Percentiles rank a stretch among this genome's conserved stretches.
These are phyloP conservation scores for Hydrochoerus hydrochaeris DNA, from an alignment of 2,113 vertebrate genomes.

Conservation along the genomic window DNA sequence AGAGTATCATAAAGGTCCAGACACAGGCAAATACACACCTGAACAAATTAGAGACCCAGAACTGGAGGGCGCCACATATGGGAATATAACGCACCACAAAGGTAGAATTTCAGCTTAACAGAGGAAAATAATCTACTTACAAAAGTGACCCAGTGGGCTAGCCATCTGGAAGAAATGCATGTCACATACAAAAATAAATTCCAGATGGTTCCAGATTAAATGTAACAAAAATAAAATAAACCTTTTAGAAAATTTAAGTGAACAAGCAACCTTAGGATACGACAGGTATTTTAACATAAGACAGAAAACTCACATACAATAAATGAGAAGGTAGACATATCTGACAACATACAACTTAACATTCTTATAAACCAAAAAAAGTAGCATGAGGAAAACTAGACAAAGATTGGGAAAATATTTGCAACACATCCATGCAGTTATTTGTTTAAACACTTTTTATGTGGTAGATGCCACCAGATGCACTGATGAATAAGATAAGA, in stretches of 20 bases:
- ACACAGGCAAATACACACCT: not conserved
- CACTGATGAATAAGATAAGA: slow-evolving; percentile 7
- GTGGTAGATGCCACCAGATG: not conserved
- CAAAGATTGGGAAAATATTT: slow-evolving; percentile 52
- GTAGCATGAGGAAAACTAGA: slow-evolving; percentile 57
- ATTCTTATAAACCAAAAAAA: slow-evolving; percentile 60
- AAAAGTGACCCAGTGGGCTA: slow-evolving; percentile 49
- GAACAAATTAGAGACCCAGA: not conserved
- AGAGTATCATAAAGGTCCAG: slow-evolving; percentile 24
- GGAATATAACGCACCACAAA: slow-evolving; percentile 61
- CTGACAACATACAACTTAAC: slow-evolving; percentile 52
- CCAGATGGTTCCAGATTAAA: slow-evolving; percentile 73
- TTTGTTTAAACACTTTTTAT: slow-evolving; percentile 48
- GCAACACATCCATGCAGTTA: slow-evolving; percentile 12
- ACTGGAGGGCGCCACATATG: not conserved
- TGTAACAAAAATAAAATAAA: slow-evolving; percentile 65
- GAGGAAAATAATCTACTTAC: slow-evolving; percentile 71
- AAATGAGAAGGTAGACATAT: slow-evolving; percentile 68
- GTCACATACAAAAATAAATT: slow-evolving; percentile 73
- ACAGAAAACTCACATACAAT: slow-evolving; percentile 46
- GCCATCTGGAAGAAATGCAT: slow-evolving; percentile 76
- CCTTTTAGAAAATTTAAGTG: slow-evolving; percentile 61
- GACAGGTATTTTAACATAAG: slow-evolving; percentile 59
- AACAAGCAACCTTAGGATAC: slow-evolving; percentile 62
- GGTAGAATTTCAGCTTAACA: slow-evolving; percentile 61